These are phyloP conservation scores for Archegozetes longisetosus DNA, from an alignment of 1,140 invertebrate species.

Conservation along the genomic window DNA sequence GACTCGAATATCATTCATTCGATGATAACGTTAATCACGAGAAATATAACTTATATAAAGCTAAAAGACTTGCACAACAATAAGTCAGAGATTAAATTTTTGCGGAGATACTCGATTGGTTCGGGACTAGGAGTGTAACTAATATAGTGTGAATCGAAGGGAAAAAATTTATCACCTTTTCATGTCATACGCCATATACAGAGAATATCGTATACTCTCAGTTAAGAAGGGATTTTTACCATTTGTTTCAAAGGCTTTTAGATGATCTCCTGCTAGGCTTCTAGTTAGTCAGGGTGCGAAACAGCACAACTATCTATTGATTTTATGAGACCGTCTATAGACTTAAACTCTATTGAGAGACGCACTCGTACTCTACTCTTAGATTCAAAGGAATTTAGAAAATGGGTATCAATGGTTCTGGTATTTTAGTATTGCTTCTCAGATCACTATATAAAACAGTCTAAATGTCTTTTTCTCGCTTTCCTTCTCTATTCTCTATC, in stretches of 20 bases:
- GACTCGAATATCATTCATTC: neutral
- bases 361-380: neutral
- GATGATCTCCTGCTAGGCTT: neutral
- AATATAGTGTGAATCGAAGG: neutral
- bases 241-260: neutral
- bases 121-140: neutral
- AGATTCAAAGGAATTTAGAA: neutral
- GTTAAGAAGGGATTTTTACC: neutral
- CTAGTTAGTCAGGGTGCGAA: neutral
- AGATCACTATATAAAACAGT: too few relatives aligned
- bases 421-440: too few relatives aligned
- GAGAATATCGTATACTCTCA: neutral
- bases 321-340: neutral
- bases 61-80: neutral
- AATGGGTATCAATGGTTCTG: too few relatives aligned
- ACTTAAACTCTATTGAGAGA: neutral
- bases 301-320: neutral
- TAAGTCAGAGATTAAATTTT: neutral
- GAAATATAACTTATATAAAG: neutral
- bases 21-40: neutral
- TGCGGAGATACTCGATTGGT: neutral
- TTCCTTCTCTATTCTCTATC: too few relatives aligned
- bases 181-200: neutral
- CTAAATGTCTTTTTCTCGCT: too few relatives aligned
- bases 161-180: neutral